Conservation (phyloP, 2,113 vertebrate species). For the Pollimyrus isidori region DNA sequence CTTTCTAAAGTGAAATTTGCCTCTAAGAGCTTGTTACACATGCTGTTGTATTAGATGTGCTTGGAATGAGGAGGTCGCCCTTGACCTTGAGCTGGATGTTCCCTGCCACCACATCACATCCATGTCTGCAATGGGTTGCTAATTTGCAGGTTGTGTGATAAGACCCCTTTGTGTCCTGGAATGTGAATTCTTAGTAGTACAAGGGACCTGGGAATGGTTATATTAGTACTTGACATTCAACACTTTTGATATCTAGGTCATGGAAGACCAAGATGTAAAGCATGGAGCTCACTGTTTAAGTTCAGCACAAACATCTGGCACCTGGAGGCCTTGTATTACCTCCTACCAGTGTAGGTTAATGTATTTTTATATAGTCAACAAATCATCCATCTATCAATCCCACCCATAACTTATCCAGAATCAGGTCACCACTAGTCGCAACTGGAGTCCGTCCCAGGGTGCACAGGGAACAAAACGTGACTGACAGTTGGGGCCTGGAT, state of each 20-base stretch:
- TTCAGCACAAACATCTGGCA: background rate
- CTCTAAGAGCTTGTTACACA: background rate
- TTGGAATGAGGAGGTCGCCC: background rate
- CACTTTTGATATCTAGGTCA: background rate
- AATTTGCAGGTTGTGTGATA: background rate
- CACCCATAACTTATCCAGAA: background rate
- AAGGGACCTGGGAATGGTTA: background rate
- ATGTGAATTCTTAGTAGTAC: background rate
- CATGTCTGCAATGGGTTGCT: background rate
- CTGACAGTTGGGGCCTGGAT: background rate
- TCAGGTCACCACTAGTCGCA: background rate
- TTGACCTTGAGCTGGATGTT: background rate
- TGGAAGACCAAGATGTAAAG: background rate
- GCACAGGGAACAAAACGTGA: background rate
- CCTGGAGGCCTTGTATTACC: background rate
- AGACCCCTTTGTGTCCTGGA: background rate
- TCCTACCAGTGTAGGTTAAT: background rate
- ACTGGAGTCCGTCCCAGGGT: background rate
- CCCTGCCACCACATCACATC: background rate
- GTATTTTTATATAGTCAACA: background rate
- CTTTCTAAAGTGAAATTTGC: background rate
- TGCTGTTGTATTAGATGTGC: background rate
- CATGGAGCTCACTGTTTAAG: background rate
- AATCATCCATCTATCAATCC: background rate
- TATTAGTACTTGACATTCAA: slow-evolving; percentile 1